These are phyloP conservation scores for Hirtodrosophila trivittata DNA, from an alignment of 2,888 invertebrate genomes.

Conservation along the genomic window DNA sequence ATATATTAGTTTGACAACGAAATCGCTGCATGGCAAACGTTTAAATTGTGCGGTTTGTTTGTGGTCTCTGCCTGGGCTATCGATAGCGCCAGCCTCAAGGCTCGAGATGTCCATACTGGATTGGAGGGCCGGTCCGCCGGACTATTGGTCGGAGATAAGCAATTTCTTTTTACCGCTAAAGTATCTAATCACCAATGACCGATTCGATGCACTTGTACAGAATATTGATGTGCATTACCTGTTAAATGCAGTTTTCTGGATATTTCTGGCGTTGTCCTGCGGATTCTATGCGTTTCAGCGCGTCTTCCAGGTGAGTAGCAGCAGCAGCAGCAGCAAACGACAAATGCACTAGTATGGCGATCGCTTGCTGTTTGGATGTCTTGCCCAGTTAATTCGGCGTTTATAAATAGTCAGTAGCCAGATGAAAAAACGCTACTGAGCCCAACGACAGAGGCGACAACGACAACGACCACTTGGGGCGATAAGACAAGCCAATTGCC, in stretches of 20 bases:
- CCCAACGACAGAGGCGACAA: neutral
- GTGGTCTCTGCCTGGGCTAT: constrained; percentile 14
- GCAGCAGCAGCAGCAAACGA: constrained; percentile 3
- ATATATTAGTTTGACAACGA: constrained; percentile 38
- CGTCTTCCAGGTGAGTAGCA: constrained; percentile 80
- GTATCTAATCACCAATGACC: constrained; percentile 80
- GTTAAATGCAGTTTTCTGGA: constrained; percentile 83
- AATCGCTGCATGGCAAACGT: constrained; percentile 49
- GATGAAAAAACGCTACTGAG: constrained; percentile 11
- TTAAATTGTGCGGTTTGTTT: constrained; percentile 11
- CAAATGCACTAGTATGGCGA: constrained; percentile 6
- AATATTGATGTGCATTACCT: constrained; percentile 82
- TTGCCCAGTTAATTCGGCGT: constrained; percentile 36
- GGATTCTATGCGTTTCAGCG: constrained; percentile 81
- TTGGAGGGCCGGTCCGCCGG: constrained; percentile 80
- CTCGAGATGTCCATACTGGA: constrained; percentile 82
- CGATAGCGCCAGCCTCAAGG: constrained; percentile 2
- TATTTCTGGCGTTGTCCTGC: constrained; percentile 77
- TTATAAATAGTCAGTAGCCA: constrained; percentile 71
- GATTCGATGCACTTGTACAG: constrained; percentile 81
- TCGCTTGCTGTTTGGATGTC: constrained; percentile 19
- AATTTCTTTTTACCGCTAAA: constrained; percentile 83
- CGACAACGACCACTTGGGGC: constrained; percentile 1
- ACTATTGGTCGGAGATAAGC: constrained; percentile 82
- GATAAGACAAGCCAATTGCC: constrained; percentile 22